phyloP scores from a whole-genome alignment of 2,113 vertebrate species.

The Chionodraco myersi region DNA sequence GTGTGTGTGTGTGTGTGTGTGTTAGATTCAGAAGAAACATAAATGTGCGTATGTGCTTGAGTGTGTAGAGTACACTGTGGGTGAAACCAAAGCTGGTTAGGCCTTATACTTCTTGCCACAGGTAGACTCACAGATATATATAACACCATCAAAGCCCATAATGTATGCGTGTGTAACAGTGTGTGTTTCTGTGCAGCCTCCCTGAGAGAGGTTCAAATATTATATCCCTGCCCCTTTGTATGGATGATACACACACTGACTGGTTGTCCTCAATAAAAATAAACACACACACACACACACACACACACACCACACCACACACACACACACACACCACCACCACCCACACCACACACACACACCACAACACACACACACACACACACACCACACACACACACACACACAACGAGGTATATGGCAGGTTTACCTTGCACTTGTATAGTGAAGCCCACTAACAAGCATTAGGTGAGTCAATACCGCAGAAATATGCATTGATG shows the following conservation, averaged over 20 bases:
- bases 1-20: background rate
- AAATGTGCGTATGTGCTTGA: background rate
- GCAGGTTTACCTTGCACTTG: constrained; percentile 30
- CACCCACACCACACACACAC: too few species aligned
- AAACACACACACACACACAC: constrained; percentile 1
- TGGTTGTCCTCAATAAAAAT: constrained; percentile 15
- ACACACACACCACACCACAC: too few species aligned
- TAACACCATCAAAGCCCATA: too few species aligned
- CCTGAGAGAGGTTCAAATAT: constrained; percentile 39
- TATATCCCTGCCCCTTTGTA: constrained; percentile 21
- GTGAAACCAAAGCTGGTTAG: constrained; percentile 43
- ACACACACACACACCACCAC: too few species aligned
- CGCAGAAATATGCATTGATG: constrained; percentile 2
- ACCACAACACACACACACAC: too few species aligned
- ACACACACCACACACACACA: background rate
- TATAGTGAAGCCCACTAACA: constrained; percentile 26
- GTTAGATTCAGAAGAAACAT: constrained; percentile 2
- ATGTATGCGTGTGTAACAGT: background rate
- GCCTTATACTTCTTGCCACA: constrained; percentile 52
- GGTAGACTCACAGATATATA: constrained; percentile 12
- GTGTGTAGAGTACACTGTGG: constrained; percentile 1
- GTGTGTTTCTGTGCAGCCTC: constrained; percentile 18
- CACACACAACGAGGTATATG: constrained; percentile 40
- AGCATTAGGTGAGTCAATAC: background rate
- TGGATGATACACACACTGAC: constrained; percentile 7